Evolutionary conservation across 2,113 vertebrate species (phyloP).

Genomic region (Ceratotherium simum): DNA sequence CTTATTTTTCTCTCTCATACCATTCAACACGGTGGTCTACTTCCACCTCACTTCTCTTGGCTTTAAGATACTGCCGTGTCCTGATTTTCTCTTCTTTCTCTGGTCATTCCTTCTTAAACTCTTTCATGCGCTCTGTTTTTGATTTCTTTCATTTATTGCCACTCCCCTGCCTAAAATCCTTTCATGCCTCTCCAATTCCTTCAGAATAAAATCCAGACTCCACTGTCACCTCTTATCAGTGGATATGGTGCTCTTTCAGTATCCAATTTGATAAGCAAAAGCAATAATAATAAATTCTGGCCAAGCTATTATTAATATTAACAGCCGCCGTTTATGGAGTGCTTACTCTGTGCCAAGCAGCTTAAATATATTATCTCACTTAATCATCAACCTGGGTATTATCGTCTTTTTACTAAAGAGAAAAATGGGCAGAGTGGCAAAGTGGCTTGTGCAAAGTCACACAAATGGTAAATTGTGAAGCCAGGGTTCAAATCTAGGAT

Average conservation of each 20-base stretch:
- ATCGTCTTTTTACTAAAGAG: neutral
- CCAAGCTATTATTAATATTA: neutral
- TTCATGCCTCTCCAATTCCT: neutral
- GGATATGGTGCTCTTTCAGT: neutral
- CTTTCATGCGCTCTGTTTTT: neutral
- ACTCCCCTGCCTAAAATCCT: neutral
- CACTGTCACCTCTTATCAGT: neutral
- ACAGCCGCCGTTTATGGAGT: neutral
- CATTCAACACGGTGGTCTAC: neutral
- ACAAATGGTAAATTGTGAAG: neutral
- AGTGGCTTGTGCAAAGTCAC: neutral
- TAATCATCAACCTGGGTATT: neutral
- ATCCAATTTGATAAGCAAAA: neutral
- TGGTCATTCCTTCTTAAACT: neutral
- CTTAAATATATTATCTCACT: neutral
- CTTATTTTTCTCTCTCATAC: neutral
- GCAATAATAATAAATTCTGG: neutral
- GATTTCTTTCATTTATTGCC: neutral
- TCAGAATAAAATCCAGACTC: neutral
- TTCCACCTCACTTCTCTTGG: neutral
- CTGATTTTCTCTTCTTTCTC: constrained; percentile 4
- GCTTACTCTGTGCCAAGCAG: neutral
- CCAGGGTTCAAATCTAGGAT: neutral
- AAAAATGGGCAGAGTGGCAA: neutral
- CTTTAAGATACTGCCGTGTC: neutral